Conservation (phyloP, 1,140 invertebrate species). For the Megalopta genalis region DNA sequence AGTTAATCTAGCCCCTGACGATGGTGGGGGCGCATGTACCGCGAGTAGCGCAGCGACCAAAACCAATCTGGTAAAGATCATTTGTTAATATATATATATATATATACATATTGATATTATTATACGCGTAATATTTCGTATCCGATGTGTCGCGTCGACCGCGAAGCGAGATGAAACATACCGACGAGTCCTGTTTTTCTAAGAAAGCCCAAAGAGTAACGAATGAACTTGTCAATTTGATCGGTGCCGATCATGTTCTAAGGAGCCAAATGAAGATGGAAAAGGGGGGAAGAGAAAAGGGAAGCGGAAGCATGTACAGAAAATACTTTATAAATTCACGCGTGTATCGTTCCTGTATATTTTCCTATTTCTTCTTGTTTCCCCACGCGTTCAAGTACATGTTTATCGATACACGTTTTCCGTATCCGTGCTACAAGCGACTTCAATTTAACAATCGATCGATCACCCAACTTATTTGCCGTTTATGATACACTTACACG, state of each 20-base stretch:
- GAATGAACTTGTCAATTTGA: constrained; percentile 67
- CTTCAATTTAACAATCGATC: background rate
- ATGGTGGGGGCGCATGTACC: constrained; percentile 46
- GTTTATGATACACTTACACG: constrained; percentile 33
- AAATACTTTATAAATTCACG: constrained; percentile 20
- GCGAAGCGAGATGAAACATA: constrained; percentile 41
- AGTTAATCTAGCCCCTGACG: constrained; percentile 35
- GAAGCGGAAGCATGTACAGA: background rate
- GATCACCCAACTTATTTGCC: constrained; percentile 15
- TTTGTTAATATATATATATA: constrained; percentile 58
- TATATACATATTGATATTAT: constrained; percentile 22
- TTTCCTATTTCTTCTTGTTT: background rate
- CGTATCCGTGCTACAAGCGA: background rate
- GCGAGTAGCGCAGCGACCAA: constrained; percentile 63
- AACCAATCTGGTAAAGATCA: constrained; percentile 55
- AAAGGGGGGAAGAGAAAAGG: too few relatives aligned
- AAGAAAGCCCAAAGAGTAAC: constrained; percentile 61
- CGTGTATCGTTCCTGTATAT: background rate
- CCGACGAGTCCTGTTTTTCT: constrained; percentile 63
- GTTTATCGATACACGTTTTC: background rate
- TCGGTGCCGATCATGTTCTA: constrained; percentile 18
- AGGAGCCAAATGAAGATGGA: background rate
- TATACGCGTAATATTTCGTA: constrained; percentile 47
- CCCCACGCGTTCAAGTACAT: background rate
- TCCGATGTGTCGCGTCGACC: constrained; percentile 39